These are phyloP conservation scores for Platycheirus rosarum DNA, from an alignment of 2,888 invertebrate genomes.

Conservation along the genomic window DNA sequence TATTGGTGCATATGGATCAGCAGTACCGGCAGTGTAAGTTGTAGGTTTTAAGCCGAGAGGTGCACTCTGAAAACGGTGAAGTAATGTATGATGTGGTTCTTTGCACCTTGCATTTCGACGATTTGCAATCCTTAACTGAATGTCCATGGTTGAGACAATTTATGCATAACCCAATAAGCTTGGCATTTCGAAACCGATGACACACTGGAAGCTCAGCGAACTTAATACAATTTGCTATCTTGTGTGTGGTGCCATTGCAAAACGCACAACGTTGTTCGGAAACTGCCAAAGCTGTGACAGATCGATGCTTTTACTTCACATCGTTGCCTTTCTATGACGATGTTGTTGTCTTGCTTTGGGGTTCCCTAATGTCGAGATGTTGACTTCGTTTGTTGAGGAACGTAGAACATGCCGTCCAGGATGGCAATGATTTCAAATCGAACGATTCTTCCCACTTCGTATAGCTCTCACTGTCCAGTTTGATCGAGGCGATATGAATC, in stretches of 20 bases:
- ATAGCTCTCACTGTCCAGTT: background rate
- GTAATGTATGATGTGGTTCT: constrained; percentile 38
- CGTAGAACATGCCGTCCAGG: constrained; percentile 12
- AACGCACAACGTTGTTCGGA: constrained; percentile 20
- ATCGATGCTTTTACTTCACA: background rate
- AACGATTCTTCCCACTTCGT: constrained; percentile 10
- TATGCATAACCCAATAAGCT: constrained; percentile 35
- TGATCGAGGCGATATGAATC: background rate
- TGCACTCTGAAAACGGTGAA: constrained; percentile 33
- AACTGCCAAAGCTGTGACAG: background rate
- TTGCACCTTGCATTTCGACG: constrained; percentile 23
- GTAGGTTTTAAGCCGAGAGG: background rate
- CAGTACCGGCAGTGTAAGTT: background rate
- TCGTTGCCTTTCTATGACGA: constrained; percentile 17
- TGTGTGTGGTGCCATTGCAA: constrained; percentile 21
- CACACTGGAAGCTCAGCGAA: constrained; percentile 30
- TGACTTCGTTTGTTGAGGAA: constrained; percentile 29
- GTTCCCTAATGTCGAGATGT: constrained; percentile 23
- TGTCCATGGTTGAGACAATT: constrained; percentile 27
- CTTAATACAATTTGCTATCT: constrained; percentile 33
- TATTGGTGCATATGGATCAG: background rate
- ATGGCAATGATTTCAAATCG: constrained; percentile 7
- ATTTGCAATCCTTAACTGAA: constrained; percentile 12
- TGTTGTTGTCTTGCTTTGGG: background rate
- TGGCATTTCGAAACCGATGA: constrained; percentile 28